These are phyloP conservation scores for Sesia bembeciformis DNA, from an alignment of 2,888 invertebrate species.

Conservation along the genomic window DNA sequence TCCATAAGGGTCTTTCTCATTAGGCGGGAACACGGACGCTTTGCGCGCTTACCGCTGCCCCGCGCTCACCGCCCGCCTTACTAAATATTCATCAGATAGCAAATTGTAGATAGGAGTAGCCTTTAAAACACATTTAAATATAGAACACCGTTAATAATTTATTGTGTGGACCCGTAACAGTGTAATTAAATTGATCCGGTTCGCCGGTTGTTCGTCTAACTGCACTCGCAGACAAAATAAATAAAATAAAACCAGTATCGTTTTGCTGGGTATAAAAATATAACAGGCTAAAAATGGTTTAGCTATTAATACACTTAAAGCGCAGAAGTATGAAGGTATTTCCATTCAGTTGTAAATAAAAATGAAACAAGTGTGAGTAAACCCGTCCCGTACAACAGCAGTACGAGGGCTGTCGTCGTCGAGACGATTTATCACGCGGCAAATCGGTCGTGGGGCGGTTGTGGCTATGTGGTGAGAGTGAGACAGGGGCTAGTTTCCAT, in stretches of 20 bases:
- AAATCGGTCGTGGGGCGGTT: constrained; percentile 41
- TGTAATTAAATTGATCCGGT: constrained; percentile 47
- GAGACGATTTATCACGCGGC: constrained; percentile 55
- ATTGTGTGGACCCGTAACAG: constrained; percentile 39
- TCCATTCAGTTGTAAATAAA: constrained; percentile 55
- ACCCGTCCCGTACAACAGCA: constrained; percentile 40
- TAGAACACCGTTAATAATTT: constrained; percentile 16
- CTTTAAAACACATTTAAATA: constrained; percentile 42
- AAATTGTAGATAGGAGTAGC: constrained; percentile 46
- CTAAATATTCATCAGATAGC: constrained; percentile 58
- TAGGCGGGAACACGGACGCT: constrained; percentile 47
- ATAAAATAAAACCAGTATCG: constrained; percentile 8
- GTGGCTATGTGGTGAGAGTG: constrained; percentile 26
- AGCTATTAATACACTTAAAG: constrained; percentile 50
- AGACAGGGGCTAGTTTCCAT: constrained; percentile 16
- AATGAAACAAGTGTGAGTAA: constrained; percentile 38
- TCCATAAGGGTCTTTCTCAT: constrained; percentile 56
- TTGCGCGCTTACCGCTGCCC: constrained; percentile 21
- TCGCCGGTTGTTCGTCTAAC: constrained; percentile 34
- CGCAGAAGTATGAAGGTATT: constrained; percentile 30
- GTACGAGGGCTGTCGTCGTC: constrained; percentile 50
- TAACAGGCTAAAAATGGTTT: constrained; percentile 27
- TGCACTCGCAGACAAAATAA: constrained; percentile 23
- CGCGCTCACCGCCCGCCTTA: constrained; percentile 14
- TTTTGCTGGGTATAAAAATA: constrained; percentile 27